Evolutionary conservation across 23 tunicate genomes (phyloP), one percentile per base, ranked within the genome.

Genomic region (Halocynthia roretzi): DNA sequence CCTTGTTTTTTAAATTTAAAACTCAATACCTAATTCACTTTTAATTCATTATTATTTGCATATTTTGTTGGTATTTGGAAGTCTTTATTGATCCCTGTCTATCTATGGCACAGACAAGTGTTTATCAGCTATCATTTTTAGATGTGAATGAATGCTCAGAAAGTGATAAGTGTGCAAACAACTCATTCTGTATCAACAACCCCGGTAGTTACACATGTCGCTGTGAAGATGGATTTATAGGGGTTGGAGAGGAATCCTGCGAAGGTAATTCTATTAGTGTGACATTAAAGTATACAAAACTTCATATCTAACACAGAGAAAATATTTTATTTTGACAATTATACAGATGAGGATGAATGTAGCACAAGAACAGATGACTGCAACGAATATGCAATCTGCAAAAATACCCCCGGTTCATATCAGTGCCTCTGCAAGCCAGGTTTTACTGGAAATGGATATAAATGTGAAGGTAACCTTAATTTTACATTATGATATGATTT

Each of bases 271-370:
- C 53, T 23, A n/a, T 71, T 15, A 1, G n/a, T 58, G 64, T 58
- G 64, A 58, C 64, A 58, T 58, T 58, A 17, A 31, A 31, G 2
- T 31, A 31, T 31, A 31, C 44, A 31, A 31, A 31, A 31, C 18
- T 58, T 15, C 64, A 58, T 60, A 60, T 60, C 64, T 60, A n/a
- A 15, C 64, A 60, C 64, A 60, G 64, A 60, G 64, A 60, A 12
- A 15, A 0, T 60, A 0, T 15, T n/a, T 4, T 15, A 60, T 18
- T 1, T 60, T 15, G 64, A 4, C 64, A 60, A 18, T 60, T 60
- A 60, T n/a, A 60, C 64, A 60, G n/a, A 31, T 31, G 44, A 31
- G 44, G 85, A 86, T 50, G 91, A 86, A 56, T 86, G 91, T 61
- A 31, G 20, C 19, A 12, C 54, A 56, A 76, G 56, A 9, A 18